Percentiles rank a stretch among this genome's conserved stretches.
Conservation (phyloP, 2,888 invertebrate species). For the Drosophila picticornis region DNA sequence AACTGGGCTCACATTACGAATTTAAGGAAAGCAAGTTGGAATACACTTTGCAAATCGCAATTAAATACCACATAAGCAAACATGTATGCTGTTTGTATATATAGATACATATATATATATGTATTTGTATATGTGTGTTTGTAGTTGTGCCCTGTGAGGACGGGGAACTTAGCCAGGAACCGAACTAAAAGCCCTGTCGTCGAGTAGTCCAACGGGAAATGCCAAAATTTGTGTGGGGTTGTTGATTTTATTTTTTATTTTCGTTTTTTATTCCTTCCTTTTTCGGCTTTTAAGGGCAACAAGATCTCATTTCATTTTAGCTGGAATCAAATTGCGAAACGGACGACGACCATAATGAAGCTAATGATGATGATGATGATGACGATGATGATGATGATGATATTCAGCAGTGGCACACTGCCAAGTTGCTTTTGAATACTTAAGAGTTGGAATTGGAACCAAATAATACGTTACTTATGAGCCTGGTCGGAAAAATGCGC, state of each 20-base stretch:
- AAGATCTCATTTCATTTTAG: conserved; percentile 75
- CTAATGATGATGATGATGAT: conserved; percentile 31
- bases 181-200: conserved; percentile 46
- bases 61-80: not conserved
- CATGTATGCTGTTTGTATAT: not conserved
- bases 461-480: conserved; percentile 6
- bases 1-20: not conserved
- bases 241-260: conserved; percentile 29
- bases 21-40: not conserved
- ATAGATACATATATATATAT: not conserved
- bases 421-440: conserved; percentile 24
- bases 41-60: not conserved
- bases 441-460: conserved; percentile 13
- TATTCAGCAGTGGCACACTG: conserved; percentile 28
- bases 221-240: conserved; percentile 50
- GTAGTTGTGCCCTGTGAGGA: conserved; percentile 4
- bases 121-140: not conserved
- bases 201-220: conserved; percentile 57
- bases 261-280: conserved; percentile 12
- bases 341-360: conserved; percentile 41
- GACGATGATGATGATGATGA: conserved; percentile 4
- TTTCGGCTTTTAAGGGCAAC: conserved; percentile 57
- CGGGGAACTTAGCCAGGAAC: conserved; percentile 15
- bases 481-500: conserved; percentile 11
- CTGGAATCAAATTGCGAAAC: conserved; percentile 78